Evolutionary conservation across 1,140 invertebrate species (phyloP).

Genomic region (Teleopsis dalmanni): DNA sequence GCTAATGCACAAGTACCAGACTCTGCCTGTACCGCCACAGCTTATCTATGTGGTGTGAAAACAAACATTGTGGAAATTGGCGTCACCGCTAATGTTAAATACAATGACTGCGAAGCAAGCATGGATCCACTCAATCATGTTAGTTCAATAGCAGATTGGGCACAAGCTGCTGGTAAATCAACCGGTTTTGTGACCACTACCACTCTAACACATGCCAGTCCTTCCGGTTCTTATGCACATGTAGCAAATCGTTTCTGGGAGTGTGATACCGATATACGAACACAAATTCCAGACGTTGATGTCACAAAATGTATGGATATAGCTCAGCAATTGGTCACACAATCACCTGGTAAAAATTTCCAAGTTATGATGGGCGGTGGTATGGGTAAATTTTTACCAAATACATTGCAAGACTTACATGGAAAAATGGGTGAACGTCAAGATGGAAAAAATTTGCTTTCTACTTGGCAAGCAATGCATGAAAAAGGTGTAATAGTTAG

Average conservation of each 20-base stretch:
- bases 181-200: slow-evolving; percentile 42
- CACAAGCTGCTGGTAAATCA: slow-evolving; percentile 62
- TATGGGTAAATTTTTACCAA: slow-evolving; percentile 52
- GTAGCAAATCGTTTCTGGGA: slow-evolving; percentile 71
- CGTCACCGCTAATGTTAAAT: slow-evolving; percentile 53
- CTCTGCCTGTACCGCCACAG: slow-evolving; percentile 65
- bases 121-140: slow-evolving; percentile 49
- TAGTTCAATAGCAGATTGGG: slow-evolving; percentile 73
- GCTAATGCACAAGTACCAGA: slow-evolving; percentile 74
- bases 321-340: slow-evolving; percentile 58
- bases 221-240: slow-evolving; percentile 44
- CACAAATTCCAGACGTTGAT: slow-evolving; percentile 30
- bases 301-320: slow-evolving; percentile 47
- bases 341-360: slow-evolving; percentile 50
- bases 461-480: slow-evolving; percentile 44
- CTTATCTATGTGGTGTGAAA: slow-evolving; percentile 67
- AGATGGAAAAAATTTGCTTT: slow-evolving; percentile 48
- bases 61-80: slow-evolving; percentile 59
- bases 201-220: slow-evolving; percentile 41
- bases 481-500: slow-evolving; percentile 51
- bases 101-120: slow-evolving; percentile 59
- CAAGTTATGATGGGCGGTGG: slow-evolving; percentile 65
- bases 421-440: slow-evolving; percentile 47
- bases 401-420: slow-evolving; percentile 43
- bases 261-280: slow-evolving; percentile 54